Conservation (phyloP, 2,113 vertebrate species). For the Eolophus roseicapilla region DNA sequence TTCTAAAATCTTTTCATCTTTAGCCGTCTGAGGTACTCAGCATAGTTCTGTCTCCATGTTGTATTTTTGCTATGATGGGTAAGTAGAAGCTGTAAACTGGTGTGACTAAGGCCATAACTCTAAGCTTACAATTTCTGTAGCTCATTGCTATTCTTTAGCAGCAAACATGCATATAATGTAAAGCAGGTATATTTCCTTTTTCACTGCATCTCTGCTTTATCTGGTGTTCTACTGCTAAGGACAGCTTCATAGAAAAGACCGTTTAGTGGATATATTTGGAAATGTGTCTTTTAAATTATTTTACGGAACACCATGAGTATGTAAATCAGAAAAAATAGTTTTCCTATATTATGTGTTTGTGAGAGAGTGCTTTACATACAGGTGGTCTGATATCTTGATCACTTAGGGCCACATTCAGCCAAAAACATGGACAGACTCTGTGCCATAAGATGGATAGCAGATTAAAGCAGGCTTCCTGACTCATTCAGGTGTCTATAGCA, state of each 20-base stretch:
- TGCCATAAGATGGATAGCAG: neutral
- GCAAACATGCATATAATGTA: neutral
- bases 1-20: neutral
- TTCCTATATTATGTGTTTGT: neutral
- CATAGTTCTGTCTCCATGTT: neutral
- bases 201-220: neutral
- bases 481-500: neutral
- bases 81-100: neutral
- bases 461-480: neutral
- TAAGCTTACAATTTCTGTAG: neutral
- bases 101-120: neutral
- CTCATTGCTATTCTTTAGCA: neutral
- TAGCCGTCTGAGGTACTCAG: accelerated
- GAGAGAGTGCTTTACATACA: neutral
- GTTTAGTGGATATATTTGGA: neutral
- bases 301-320: neutral
- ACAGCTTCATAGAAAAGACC: neutral
- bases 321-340: neutral
- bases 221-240: neutral
- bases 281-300: neutral
- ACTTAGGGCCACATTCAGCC: neutral
- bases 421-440: neutral
- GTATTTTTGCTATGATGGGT: neutral
- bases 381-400: neutral
- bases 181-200: neutral